Conservation (phyloP, 2,888 invertebrate genomes). For the Smittia sp. region DNA sequence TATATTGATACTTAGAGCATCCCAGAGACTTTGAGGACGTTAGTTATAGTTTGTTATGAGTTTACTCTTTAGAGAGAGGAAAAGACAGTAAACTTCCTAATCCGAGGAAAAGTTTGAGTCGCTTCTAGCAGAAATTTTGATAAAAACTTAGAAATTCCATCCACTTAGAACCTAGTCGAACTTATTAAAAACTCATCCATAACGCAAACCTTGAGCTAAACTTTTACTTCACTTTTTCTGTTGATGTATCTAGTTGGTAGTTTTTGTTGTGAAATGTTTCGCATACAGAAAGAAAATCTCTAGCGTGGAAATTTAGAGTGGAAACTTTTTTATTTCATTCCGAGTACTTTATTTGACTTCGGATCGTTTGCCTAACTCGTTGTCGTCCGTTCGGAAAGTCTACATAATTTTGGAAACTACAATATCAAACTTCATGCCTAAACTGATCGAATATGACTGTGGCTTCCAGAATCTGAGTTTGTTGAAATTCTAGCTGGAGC, state of each 20-base stretch:
- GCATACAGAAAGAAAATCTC: neutral
- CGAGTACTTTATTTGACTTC: neutral
- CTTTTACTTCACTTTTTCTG: neutral
- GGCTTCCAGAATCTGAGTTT: no score
- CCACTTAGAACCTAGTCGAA: constrained; percentile 16
- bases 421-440: no score
- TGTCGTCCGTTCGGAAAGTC: neutral
- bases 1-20: neutral
- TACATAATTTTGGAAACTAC: neutral
- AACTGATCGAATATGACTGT: no score
- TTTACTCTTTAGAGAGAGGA: neutral
- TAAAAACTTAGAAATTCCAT: constrained; percentile 12
- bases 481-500: no score
- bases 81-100: neutral
- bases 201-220: neutral
- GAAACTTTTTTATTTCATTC: neutral
- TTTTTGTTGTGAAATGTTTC: constrained; percentile 1
- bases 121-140: neutral
- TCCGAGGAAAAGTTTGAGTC: neutral
- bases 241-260: neutral
- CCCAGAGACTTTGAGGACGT: neutral
- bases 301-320: constrained; percentile 17
- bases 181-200: neutral
- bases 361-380: neutral
- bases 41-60: constrained; percentile 20